Evolutionary conservation across 2,888 invertebrate genomes (phyloP), one percentile per base, ranked within the genome.

Genomic region (Phorcus lineatus): DNA sequence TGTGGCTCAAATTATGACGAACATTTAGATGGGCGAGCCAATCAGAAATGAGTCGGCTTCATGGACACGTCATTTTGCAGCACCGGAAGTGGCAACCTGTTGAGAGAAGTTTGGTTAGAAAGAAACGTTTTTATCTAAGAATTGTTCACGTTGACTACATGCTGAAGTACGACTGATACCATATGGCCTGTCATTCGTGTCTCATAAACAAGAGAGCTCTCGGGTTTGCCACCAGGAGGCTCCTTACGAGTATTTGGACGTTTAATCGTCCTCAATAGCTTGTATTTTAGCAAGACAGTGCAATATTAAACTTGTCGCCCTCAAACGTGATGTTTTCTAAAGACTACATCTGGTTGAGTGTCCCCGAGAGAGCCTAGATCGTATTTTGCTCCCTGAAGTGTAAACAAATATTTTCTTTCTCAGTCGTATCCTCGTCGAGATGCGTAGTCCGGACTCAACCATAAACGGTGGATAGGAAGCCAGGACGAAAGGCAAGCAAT

Each of bases 361-460:
- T 24, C 28, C 11, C 22, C 24, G 11, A 28, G 24, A 62, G 62
- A 62, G 62, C 62, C 62, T 7, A 16, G 22, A 16, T 62, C 62
- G 62, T 62, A 62, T 62, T 62, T 62, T 62, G 24, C 62, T 24
- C 28, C 28, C 62, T 28, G 17, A 62, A 62, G 22, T 62, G 62
- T 62, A 24, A 62, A 62, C 62, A 62, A 62, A 62, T 62, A 62
- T 62, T 62, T 62, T 62, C 24, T 62, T 62, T 62, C 62, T 28
- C 62, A n/a, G 22, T 24, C 62, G 62, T 62, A 28, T 62, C 62
- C 62, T 62, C 62, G 28, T 62, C 28, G 62, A 31, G 24, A 28
- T 2, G 62, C 24, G 28, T 24, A 28, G 24, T 62, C 62, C 47
- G 11, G 62, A 28, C 62, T 62, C 13, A 62, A 28, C 28, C 62